Evolutionary conservation across 2,888 invertebrate species (phyloP).

Genomic region (Hartigia nigra): DNA sequence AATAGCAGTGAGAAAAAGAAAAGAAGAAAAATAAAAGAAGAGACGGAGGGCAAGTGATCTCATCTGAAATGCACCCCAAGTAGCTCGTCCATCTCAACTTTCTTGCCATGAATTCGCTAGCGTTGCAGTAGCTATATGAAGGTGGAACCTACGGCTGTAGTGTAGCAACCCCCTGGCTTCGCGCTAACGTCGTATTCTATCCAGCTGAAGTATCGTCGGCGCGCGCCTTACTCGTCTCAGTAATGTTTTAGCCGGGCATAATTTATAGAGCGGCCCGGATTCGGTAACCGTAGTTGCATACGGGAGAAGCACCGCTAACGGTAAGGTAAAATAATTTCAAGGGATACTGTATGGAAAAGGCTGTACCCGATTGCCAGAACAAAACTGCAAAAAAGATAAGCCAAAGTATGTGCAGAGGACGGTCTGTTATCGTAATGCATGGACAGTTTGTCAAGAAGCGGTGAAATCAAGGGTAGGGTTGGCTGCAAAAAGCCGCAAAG

Average conservation of each 20-base stretch:
- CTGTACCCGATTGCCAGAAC: not conserved
- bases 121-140: not conserved
- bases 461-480: not conserved
- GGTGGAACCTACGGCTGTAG: not conserved
- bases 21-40: not conserved
- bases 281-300: not conserved
- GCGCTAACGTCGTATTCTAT: slow-evolving; percentile 2
- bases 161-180: not conserved
- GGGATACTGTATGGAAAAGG: not conserved
- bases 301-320: not conserved
- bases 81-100: slow-evolving; percentile 37
- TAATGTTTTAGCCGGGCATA: slow-evolving; percentile 13
- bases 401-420: not conserved
- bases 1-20: not conserved
- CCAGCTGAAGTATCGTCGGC: slow-evolving; percentile 6
- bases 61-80: slow-evolving; percentile 40
- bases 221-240: not conserved
- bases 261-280: slow-evolving; percentile 16
- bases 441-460: not conserved
- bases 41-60: slow-evolving; percentile 18
- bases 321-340: not conserved
- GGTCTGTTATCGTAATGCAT: not conserved
- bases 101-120: slow-evolving; percentile 16
- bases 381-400: not conserved
- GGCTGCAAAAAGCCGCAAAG: slow-evolving; percentile 12